Evolutionary conservation across 2,797 vertebrate genomes (phyloP).

Genomic region (Danio albolineatus): DNA sequence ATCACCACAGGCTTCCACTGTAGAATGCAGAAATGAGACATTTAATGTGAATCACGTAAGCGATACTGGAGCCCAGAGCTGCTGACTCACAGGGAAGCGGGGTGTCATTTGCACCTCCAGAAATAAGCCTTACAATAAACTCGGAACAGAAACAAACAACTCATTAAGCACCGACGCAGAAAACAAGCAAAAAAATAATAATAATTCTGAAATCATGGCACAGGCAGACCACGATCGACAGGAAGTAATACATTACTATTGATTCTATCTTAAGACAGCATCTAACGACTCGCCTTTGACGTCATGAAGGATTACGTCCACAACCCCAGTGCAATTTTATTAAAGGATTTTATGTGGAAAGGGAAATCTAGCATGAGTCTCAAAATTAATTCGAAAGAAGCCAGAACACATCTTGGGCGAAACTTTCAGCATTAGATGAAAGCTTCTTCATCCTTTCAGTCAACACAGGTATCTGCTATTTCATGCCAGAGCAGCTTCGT

Average conservation of each 20-base stretch:
- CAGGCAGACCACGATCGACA: neutral
- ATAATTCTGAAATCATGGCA: neutral
- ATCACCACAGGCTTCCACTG: neutral
- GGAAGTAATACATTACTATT: neutral
- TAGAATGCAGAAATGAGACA: neutral
- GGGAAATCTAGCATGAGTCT: neutral
- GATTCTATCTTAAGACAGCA: neutral
- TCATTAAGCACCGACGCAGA: slow-evolving; percentile 4
- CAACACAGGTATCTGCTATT: slow-evolving; percentile 70
- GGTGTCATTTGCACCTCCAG: slow-evolving; percentile 19
- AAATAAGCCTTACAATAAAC: slow-evolving; percentile 19
- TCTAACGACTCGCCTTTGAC: slow-evolving; percentile 10
- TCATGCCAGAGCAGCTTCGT: slow-evolving; percentile 70
- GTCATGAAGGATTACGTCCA: neutral
- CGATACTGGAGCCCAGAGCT: neutral
- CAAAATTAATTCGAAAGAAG: neutral
- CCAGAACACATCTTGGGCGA: neutral
- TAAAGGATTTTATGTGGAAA: slow-evolving; percentile 42
- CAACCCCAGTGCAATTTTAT: neutral
- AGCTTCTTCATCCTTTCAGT: slow-evolving; percentile 9
- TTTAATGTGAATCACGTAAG: slow-evolving; percentile 29
- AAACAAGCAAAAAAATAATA: slow-evolving; percentile 1
- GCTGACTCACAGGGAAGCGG: neutral
- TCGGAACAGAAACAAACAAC: slow-evolving; percentile 2
- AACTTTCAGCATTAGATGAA: neutral